Evolutionary conservation across 2,888 invertebrate species (phyloP), one percentile per base, ranked within the genome.

Genomic region (Oxytorus armatus): DNA sequence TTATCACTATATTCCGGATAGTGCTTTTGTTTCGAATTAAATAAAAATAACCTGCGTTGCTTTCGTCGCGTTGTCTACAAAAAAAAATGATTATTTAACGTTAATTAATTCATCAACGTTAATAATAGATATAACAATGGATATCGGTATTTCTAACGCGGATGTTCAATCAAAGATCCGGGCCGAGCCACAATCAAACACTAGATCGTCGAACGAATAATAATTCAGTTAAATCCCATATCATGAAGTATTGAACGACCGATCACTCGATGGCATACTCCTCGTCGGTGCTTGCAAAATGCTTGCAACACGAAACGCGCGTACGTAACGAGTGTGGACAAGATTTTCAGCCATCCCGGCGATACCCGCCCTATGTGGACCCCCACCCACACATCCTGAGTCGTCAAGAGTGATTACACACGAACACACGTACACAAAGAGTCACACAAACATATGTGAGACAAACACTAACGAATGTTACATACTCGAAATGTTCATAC

Each of bases 291-390:
- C 55, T 66, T 66, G 33, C 29, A 47, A 29, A 59, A 59, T n/a
- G 57, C 76, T 61, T 69, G 78, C 69, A 73, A 70, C 77, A 70
- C 76, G 89, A 85, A 87, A 85, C 85, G 83, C 86, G 84, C 79
- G 82, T 84, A 84, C 82, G 82, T 84, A 88, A 86, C 86, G 89
- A 87, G 68, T 70, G 84, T 77, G 78, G 77, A 79, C 69, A 82
- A 82, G 82, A 74, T 79, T 84, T 78, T 69, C 61, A 77, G 77
- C 82, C 82, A 80, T 74, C 83, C 82, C 51, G 14, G 65, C 49
- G 61, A 69, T 73, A 73, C 77, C 69, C 77, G 53, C 44, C 68
- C 69, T 72, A n/a, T n/a, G 73, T 57, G 55, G 69, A 69, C 29
- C 80, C 77, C 77, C 73, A 77, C 77, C 55, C 21, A 61, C 66